Evolutionary conservation across 2,888 invertebrate genomes (phyloP), one percentile per base, ranked within the genome.

Genomic region (Steinernema hermaphroditum): DNA sequence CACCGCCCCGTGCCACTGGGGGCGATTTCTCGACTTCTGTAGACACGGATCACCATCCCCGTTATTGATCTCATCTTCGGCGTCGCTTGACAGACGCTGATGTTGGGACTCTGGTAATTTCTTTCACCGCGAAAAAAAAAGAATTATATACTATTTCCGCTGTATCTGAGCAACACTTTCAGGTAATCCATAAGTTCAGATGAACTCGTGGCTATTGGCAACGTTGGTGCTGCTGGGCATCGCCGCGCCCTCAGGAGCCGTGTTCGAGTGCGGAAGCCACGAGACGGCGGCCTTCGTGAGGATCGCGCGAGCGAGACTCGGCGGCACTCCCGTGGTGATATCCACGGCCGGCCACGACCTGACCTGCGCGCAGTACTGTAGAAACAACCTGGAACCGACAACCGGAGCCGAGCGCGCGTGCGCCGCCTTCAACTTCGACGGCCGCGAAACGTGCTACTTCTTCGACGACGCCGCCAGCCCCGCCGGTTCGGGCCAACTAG

Each of bases 371-470:
- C 86, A 86, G 73, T 86, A 86, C 75, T 86, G 86, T 74, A 77
- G 85, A 9, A 85, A 86, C 76, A 86, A 86, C 76, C 83, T 86
- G 72, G 86, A 86, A 70, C 86, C 86, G 8, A 86, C 86, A 19
- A 86, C 86, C 27, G 86, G 86, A 73, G 86, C 86, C 19, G 86
- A 86, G 72, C 70, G 86, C 49, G 83, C 84, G 2, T 86, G 86
- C 71, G 86, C 86, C 37, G 82, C 85, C 9, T 86, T 86, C 83
- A 86, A 86, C 80, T 86, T 85, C 74, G 86, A 86, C 77, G 86
- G 86, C 70, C 75, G 86, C n/a, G 86, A 86, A 75, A 86, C 86
- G 22, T 86, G 86, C 78, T 86, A 86, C 76, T 86, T 86, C 82
- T 86, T 86, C 77, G 86, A 86, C 75, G 86, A 86, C 73, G 86